Evolutionary conservation across 2,888 invertebrate genomes (phyloP), one percentile per base, ranked within the genome.

Genomic region (Lepidocyrtinus sp.): DNA sequence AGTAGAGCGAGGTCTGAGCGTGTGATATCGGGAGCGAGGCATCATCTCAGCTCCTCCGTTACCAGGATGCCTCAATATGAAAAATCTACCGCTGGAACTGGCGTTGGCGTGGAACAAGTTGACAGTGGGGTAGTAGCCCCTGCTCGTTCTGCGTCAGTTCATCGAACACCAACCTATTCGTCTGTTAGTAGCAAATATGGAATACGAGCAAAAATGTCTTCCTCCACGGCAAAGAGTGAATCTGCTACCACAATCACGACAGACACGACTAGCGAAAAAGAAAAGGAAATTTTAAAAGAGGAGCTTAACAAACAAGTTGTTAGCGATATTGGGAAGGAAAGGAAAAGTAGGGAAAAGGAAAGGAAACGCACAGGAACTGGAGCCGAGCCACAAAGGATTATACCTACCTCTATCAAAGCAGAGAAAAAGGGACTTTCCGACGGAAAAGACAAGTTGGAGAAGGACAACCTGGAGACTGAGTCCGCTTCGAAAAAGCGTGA

Each of bases 1-100:
- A 86, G 84, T 63, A 84, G 81, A 75, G 76, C 85, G 19, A 85
- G 84, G 72, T 83, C 85, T 0, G 86, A 87, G 70, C 71, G 79
- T 46, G 73, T 86, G 12, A 78, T 86, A 26, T 82, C 84, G 1
- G 85, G 85, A 65, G 86, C 84, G 1, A 82, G 83, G 59, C 78
- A 82, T 59, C 84, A 86, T 71, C 68, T 86, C 46, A 70, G 75
- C 21, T 74, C 75, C 24, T 72, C 72, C 15, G 59, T 19, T 59
- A 19, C 59, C n/a, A 63, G 80, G 61, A 63, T 70, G 50, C 26
- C 77, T 5, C 46, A 22, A 21, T 22, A 65, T 15, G 70, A 70
- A 9, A 59, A 61, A 17, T 36, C 36, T 36, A 12, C 36, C 7
- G 36, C 36, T 5, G 36, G 36, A 36, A 36, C n/a, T n/a, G 63